Evolutionary conservation across 2,113 vertebrate genomes (phyloP).

Genomic region (Rhombomys opimus): DNA sequence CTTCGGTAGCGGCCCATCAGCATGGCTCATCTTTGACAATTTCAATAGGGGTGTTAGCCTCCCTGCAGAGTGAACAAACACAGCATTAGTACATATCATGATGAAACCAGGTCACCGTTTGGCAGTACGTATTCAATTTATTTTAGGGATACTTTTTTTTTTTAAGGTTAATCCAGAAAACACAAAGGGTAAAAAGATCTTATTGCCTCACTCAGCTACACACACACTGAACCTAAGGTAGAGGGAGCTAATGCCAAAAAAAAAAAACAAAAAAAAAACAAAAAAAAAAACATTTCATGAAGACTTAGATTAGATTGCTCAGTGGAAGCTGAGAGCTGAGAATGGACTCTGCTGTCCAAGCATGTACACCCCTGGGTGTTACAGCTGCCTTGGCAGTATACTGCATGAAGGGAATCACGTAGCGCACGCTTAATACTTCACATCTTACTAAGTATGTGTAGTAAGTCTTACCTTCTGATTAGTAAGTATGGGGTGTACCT

Average conservation of each 20-base stretch:
- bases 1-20: slow-evolving; percentile 52
- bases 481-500: not conserved
- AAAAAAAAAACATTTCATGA: not conserved
- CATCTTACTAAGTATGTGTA: not conserved
- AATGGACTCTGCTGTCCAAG: not conserved
- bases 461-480: not conserved
- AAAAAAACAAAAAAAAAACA: too few species aligned
- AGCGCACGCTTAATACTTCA: not conserved
- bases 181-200: not conserved
- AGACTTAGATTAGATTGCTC: not conserved
- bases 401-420: not conserved
- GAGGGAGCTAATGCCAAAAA: not conserved
- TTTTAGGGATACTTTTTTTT: not conserved
- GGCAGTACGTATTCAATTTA: not conserved
- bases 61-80: slow-evolving; percentile 67
- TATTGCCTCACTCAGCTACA: too few species aligned
- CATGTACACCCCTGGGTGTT: not conserved
- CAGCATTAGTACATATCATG: not conserved
- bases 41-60: slow-evolving; percentile 49
- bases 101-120: not conserved
- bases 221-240: not conserved
- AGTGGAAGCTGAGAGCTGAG: not conserved
- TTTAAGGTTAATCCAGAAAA: not conserved
- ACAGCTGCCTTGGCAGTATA: not conserved
- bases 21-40: slow-evolving; percentile 56